phyloP scores from a whole-genome alignment of 2,888 invertebrate species.

The Andricus quercusramuli region DNA sequence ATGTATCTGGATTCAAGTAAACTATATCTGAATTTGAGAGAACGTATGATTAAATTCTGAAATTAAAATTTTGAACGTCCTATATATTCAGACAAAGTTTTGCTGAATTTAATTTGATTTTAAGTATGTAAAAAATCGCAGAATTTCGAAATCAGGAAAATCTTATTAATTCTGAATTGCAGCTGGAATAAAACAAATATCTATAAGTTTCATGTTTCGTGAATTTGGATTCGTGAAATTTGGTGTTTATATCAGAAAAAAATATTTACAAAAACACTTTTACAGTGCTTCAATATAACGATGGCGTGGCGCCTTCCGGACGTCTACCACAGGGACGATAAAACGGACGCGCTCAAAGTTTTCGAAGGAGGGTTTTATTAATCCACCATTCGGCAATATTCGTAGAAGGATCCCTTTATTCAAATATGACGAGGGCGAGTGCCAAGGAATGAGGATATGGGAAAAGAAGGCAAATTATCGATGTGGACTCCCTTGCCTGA shows the following conservation, averaged over 20 bases:
- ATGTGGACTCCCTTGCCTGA: constrained; percentile 41
- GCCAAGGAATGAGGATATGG: constrained; percentile 42
- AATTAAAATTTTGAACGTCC: no score
- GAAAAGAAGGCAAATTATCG: constrained; percentile 43
- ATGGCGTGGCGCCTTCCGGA: constrained; percentile 45
- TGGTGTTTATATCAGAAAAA: neutral
- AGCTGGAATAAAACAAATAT: neutral
- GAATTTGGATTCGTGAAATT: neutral
- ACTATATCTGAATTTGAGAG: no score
- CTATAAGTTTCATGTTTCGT: neutral
- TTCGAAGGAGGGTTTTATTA: constrained; percentile 43
- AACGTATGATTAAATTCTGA: no score
- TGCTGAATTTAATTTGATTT: no score
- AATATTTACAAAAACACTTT: constrained; percentile 27
- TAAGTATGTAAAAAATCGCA: no score
- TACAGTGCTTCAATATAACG: constrained; percentile 42
- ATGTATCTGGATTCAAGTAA: no score
- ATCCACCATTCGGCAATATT: constrained; percentile 44
- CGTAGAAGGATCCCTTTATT: constrained; percentile 39
- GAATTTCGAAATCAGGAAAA: no score
- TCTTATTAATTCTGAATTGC: no score
- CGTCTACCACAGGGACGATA: constrained; percentile 40
- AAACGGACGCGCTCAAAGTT: constrained; percentile 47
- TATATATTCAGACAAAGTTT: no score
- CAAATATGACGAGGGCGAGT: constrained; percentile 24